Evolutionary conservation across 2,888 invertebrate genomes (phyloP), one percentile per base, ranked within the genome.

Genomic region (Galeruca laticollis): DNA sequence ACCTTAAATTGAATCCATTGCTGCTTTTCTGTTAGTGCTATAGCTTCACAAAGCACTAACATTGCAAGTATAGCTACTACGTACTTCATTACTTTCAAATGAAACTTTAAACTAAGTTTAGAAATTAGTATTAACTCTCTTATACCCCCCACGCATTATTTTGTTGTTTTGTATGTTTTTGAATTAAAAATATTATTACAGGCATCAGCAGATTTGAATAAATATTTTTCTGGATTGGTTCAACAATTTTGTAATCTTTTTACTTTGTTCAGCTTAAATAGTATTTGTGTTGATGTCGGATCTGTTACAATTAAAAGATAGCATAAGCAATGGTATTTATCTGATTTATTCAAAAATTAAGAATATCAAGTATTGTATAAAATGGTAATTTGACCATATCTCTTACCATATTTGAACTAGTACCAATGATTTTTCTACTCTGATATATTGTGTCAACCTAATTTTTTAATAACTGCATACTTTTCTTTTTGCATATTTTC

Each of bases 1-100:
- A 57, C 56, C 56, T 57, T 57, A 57, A 33, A 57, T 20, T 33
- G 18, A 11, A 18, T 15, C 56, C 56, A 57, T 18, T 57, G 33
- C 15, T 57, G 15, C 15, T 35, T 57, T 31, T 57, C 31, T 33
- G 56, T 18, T 15, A 57, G 18, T 33, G 35, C 11, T 9, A 35
- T 6, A 31, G 56, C 11, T 10, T 57, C 56, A 35, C 31, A 33
- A 13, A 15, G n/a, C n/a, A 35, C 56, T 18, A 57, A 18, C 9
- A 57, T 9, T 2, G 33, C 8, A 11, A 31, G 2, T 33, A 57
- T 33, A 57, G 11, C 5, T 57, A 57, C 15, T 15, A 57, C 10
- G 10, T 35, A 35, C 18, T 57, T 57, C 56, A 57, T 57, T 57
- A 13, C 35, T n/a, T 47, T 47, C 2, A 15, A 18, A 18, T 6